A percentile compares a stretch with the other conserved stretches of the same genome.
phyloP scores from a whole-genome alignment of 2,113 vertebrate species.

The Isichthys henryi region DNA sequence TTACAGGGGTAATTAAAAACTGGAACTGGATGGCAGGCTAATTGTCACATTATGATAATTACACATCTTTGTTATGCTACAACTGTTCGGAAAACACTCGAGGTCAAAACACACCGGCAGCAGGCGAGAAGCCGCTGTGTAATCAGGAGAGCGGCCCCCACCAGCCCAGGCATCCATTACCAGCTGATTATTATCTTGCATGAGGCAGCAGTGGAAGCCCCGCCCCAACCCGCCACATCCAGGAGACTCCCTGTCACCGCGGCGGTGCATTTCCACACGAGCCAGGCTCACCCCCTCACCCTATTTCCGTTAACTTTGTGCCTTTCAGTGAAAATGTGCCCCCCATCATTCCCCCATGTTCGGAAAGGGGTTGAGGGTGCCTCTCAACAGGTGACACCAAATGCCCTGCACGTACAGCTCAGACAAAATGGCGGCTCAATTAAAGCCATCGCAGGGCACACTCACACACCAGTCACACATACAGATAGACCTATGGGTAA shows the following conservation, averaged over 20 bases:
- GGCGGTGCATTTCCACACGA: slow-evolving; percentile 56
- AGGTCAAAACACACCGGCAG: slow-evolving; percentile 61
- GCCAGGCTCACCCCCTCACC: slow-evolving; percentile 21
- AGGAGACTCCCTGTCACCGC: slow-evolving; percentile 36
- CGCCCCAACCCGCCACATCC: slow-evolving; percentile 20
- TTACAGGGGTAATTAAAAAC: slow-evolving; percentile 82
- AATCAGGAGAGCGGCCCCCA: slow-evolving; percentile 48
- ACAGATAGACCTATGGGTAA: neutral
- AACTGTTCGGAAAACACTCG: slow-evolving; percentile 74
- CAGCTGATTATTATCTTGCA: slow-evolving; percentile 72
- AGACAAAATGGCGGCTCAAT: slow-evolving; percentile 11
- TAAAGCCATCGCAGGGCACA: slow-evolving; percentile 5
- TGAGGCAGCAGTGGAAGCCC: slow-evolving; percentile 37
- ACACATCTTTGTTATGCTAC: slow-evolving; percentile 75
- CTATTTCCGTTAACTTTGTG: neutral
- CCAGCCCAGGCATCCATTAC: slow-evolving; percentile 64
- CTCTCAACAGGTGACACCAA: neutral
- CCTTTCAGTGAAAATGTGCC: neutral
- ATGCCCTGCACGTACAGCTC: neutral
- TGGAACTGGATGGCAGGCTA: slow-evolving; percentile 77
- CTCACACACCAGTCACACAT: neutral
- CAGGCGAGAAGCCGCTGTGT: slow-evolving; percentile 50
- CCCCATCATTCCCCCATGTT: neutral
- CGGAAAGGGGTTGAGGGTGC: neutral
- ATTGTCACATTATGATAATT: slow-evolving; percentile 95